These are phyloP conservation scores for Sinhomidia bicolor DNA, from an alignment of 2,888 invertebrate species.

Conservation along the genomic window DNA sequence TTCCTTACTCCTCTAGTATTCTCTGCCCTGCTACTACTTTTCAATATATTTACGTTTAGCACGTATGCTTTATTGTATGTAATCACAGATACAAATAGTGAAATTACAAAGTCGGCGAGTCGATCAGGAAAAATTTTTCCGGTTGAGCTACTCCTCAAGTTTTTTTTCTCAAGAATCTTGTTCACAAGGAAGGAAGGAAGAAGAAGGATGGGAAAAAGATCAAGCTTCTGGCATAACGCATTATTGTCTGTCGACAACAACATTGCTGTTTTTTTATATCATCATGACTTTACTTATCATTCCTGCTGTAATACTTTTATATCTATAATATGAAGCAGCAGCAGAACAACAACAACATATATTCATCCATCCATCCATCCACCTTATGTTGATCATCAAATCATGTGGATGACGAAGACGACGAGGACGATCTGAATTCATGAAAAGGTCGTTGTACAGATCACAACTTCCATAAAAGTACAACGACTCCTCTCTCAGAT, in stretches of 20 bases:
- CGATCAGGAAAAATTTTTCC: conserved; percentile 79
- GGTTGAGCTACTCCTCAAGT: conserved; percentile 72
- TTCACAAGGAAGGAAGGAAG: conserved; percentile 31
- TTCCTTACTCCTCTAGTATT: conserved; percentile 13
- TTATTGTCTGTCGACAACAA: conserved; percentile 74
- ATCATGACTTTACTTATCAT: conserved; percentile 66
- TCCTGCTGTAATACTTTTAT: neutral
- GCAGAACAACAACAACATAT: too few relatives aligned
- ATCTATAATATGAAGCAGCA: too few relatives aligned
- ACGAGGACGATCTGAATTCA: conserved; percentile 66
- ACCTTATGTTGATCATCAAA: conserved; percentile 38
- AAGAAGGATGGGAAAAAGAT: conserved; percentile 61
- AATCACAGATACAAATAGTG: conserved; percentile 60
- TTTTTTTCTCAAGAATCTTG: conserved; percentile 29
- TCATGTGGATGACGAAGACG: neutral
- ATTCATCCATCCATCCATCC: too few relatives aligned
- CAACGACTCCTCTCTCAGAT: conserved; percentile 50
- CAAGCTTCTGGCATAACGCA: conserved; percentile 66
- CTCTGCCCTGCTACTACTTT: neutral
- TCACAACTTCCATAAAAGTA: conserved; percentile 49
- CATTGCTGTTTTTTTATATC: conserved; percentile 44
- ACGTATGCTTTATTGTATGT: neutral
- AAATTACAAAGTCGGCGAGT: conserved; percentile 79
- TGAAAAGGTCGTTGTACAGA: conserved; percentile 51
- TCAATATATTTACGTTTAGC: conserved; percentile 16